Base-by-base conservation (phyloP, 2,888 invertebrate genomes). In the Meiosimyza decipiens region DNA sequence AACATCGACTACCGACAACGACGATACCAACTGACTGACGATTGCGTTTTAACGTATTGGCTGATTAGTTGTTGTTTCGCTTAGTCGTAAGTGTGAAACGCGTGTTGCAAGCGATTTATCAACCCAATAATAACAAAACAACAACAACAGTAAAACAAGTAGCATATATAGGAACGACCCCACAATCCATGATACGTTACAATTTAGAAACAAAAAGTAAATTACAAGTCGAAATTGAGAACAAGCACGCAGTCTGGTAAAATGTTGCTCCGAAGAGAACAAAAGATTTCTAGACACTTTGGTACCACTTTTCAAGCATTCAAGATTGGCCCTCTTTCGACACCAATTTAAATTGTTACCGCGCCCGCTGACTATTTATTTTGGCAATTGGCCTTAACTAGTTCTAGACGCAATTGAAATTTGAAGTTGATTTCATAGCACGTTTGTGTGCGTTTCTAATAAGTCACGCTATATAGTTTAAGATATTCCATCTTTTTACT, bases 341-440 rank as follows among this genome's bases (percentile, higher is more conserved):
- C 79, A 80, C 74, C 77, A 78, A 79, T 80, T 77, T 74, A 76
- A 80, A 77, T 80, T 79, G 82, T 81, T 80, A 80, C 79, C 75
- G 74, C 49, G 54, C 12, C 47, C 49, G 71, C 47, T 47, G 52
- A 54, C 40, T 12, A 16, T 33, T 70, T 33, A 71, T 59, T 63
- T 40, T 40, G 9, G 40, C 9, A 40, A 9, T 40, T 7, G 1
- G 2, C 40, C 4, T 40, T 40, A 40, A 40, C 40, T 9, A 40
- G 9, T 40, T 40, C 1, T 40, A 40, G 6, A 3, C 6, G 1
- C 1, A 28, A 28, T 28, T 3, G 28, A 40, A 7, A 40, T 7
- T 40, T 40, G 1, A 40, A 7, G 2, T 40, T 40, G 6, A 40
- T 40, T 40, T 9, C 40, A 9, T 40, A 1, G 40, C 1, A 40